Evolutionary conservation across 2,888 invertebrate genomes (phyloP), one percentile per base, ranked within the genome.

Genomic region (Mythimna vitellina): DNA sequence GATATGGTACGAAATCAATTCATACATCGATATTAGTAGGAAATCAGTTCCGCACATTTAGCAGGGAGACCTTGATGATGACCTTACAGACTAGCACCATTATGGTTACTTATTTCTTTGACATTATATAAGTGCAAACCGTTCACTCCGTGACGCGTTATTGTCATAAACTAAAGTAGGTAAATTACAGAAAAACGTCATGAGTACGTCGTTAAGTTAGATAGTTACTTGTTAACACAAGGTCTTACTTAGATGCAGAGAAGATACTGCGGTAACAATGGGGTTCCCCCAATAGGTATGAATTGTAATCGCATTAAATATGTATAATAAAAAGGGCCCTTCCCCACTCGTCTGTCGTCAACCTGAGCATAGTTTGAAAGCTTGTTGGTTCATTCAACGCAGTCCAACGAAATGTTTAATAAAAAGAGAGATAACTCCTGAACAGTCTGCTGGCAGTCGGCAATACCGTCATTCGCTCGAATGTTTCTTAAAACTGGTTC

Each of bases 51-150:
- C 58, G 35, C 51, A 63, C 20, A 46, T 66, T 64, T 20, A 25
- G 32, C 35, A 25, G 14, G 54, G 56, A 14, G 53, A 60, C 81
- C 81, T 81, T 81, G 81, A 54, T 22, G 56, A 25, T 22, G 46
- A 71, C 79, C 79, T 71, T 71, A 62, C 62, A 46, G 63, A n/a
- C 56, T 56, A 68, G 29, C 38, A 53, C 51, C 35, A 71, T 49
- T 63, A 49, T 10, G 22, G 29, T 53, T 53, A 53, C 22, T 65
- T 53, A 56, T 65, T 66, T 64, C 29, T 68, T 67, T 76, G 17
- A 60, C 38, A 57, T 57, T 66, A 66, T 20, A 25, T 57, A 53
- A 54, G 63, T 69, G 53, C 32, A 60, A 60, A 46, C 42, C 60
- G 56, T 56, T 70, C 60, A 76, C 69, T 58, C 32, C 8, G 29